phyloP scores from a whole-genome alignment of 2,113 vertebrate genomes.

The Lasiurus borealis region DNA sequence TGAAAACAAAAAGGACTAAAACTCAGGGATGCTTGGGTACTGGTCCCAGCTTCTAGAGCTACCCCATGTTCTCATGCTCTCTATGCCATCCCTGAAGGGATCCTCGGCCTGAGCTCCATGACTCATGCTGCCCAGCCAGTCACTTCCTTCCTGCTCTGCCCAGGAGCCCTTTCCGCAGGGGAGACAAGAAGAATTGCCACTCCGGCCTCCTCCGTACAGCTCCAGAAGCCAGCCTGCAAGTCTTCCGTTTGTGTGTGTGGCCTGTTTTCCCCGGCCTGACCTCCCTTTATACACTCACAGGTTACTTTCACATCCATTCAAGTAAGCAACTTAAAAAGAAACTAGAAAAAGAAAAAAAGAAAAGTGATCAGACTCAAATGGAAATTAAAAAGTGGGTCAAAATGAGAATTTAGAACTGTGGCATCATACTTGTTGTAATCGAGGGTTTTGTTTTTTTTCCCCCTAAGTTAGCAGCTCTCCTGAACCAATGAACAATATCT shows the following conservation, averaged over 20 bases:
- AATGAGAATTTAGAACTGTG: neutral
- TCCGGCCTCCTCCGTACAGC: constrained; percentile 81
- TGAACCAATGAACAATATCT: neutral
- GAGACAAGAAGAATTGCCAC: constrained; percentile 77
- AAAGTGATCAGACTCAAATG: neutral
- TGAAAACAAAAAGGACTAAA: constrained; percentile 46
- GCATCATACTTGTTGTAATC: neutral
- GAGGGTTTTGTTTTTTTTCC: neutral
- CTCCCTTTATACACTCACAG: neutral
- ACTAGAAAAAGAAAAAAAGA: neutral
- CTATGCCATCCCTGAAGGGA: constrained; percentile 77
- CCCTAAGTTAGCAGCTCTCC: neutral
- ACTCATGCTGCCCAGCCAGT: constrained; percentile 84
- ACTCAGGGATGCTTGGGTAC: constrained; percentile 53
- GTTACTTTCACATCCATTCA: neutral
- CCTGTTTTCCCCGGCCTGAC: no score
- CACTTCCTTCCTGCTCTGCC: constrained; percentile 83
- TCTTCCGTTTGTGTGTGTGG: neutral
- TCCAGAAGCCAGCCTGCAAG: constrained; percentile 72
- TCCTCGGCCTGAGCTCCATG: constrained; percentile 81
- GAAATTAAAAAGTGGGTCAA: neutral
- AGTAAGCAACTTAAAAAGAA: neutral
- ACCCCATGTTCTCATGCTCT: constrained; percentile 63
- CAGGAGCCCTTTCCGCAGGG: constrained; percentile 80
- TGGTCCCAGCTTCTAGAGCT: constrained; percentile 60